These are phyloP conservation scores for Drosophila repletoides DNA, from an alignment of 1,140 invertebrate genomes.

Conservation along the genomic window DNA sequence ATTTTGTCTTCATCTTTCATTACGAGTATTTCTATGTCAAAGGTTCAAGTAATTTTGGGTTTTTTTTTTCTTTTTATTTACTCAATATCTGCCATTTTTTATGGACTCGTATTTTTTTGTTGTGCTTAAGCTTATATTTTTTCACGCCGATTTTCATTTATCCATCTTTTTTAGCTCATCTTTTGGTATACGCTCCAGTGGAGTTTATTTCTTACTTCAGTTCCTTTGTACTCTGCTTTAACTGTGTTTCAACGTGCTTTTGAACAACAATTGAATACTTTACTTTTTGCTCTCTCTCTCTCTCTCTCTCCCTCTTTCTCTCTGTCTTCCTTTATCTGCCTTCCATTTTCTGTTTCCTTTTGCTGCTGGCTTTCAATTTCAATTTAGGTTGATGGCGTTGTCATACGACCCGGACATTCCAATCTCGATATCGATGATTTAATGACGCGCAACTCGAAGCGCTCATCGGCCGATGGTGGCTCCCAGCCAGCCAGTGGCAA, in stretches of 20 bases:
- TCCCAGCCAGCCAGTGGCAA: constrained; percentile 51
- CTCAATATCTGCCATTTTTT: background rate
- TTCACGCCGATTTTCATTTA: constrained; percentile 19
- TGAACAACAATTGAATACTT: constrained; percentile 6
- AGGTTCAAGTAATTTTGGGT: constrained; percentile 5
- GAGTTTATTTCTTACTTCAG: constrained; percentile 69
- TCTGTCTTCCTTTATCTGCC: constrained; percentile 16
- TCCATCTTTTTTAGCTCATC: constrained; percentile 26
- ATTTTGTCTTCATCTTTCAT: constrained; percentile 3
- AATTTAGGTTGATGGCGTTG: constrained; percentile 83
- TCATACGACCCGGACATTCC: constrained; percentile 83
- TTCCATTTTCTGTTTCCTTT: constrained; percentile 14
- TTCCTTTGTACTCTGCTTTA: constrained; percentile 8
- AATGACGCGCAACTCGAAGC: constrained; percentile 80
- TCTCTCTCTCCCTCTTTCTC: constrained; percentile 3
- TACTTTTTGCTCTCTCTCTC: constrained; percentile 4
- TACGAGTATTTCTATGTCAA: background rate
- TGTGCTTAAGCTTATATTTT: constrained; percentile 11
- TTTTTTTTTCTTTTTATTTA: constrained; percentile 8
- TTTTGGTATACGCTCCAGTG: constrained; percentile 39
- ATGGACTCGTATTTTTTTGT: background rate
- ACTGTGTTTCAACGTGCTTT: background rate
- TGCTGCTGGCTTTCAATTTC: constrained; percentile 52
- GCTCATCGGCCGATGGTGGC: constrained; percentile 64
- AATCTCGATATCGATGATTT: constrained; percentile 86